Evolutionary conservation across 23 tunicate genomes (phyloP), one percentile per base, ranked within the genome.

Genomic region (Phallusia fumigata): DNA sequence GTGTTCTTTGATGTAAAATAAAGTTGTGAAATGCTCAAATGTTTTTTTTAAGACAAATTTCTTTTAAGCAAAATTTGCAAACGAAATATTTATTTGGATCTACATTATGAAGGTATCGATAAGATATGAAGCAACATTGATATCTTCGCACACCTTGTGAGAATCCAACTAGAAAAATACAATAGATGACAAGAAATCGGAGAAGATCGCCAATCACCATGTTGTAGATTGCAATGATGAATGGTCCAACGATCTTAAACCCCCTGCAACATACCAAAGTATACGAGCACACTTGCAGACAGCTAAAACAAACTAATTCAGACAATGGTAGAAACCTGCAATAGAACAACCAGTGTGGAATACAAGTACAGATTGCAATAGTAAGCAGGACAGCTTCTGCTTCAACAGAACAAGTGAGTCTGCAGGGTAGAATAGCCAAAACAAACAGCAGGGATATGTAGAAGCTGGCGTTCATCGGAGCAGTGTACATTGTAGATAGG

Each of bases 181-280:
- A 33, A 51, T 88, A 94, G 30, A 94, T 85, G 76, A 94, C 79
- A n/a, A 94, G 69, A 79, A 94, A 94, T n/a, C 90, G 80, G 1
- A 94, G 74, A 44, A 94, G 65, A 80, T 94, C 98, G 3, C 98
- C 98, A 22, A 30, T 91, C 18, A 94, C 86, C 98, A 94, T 94
- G 73, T 89, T 85, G 81, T 94, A 94, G 31, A 94, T 94, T 32
- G 92, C 85, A 30, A 89, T 85, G 64, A 94, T 77, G 81, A 94
- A 94, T 6, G 98, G 94, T 15, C 98, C 98, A 50, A 89, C 94
- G 30, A 94, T 21, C 74, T 94, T 94, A 83, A 94, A 94, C 10
- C 98, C 98, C 82, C 98, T 94, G 77, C 10, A 80, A 85, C 2
- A 33, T 2, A 58, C 13, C 45, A 31, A 22, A 11, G 15, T 6